Percentiles rank a stretch among this genome's conserved stretches.
Conservation (phyloP, 2,113 vertebrate genomes). For the Ondatra zibethicus region DNA sequence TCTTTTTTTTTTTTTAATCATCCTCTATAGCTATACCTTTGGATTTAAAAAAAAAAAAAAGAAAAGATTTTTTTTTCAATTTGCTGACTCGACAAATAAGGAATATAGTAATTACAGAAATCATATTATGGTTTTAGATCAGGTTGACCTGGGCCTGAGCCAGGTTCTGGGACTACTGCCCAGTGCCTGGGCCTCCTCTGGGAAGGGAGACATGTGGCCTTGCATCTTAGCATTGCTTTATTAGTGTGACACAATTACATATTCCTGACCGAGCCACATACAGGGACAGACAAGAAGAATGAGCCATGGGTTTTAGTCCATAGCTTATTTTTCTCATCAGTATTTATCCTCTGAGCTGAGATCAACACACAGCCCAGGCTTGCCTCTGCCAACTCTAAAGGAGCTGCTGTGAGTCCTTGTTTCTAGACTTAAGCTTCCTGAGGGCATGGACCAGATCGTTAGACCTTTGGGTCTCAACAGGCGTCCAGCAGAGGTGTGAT, state of each 20-base stretch:
- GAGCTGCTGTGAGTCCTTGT: neutral
- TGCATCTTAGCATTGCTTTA: neutral
- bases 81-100: conserved; percentile 22
- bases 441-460: neutral
- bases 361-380: neutral
- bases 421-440: neutral
- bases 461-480: neutral
- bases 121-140: neutral
- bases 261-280: neutral
- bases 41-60: neutral
- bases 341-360: neutral
- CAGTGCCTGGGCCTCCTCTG: neutral
- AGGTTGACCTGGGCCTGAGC: neutral
- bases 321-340: neutral
- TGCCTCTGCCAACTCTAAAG: neutral
- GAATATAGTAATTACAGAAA: neutral
- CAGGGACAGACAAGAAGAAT: neutral
- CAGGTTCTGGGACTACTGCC: neutral
- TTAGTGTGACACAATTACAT: neutral
- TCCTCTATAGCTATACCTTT: neutral
- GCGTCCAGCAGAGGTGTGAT: neutral
- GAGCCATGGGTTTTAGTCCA: neutral
- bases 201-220: neutral
- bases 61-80: neutral
- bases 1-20: neutral